Conservation (phyloP, 2,113 vertebrate species). For the Rhegmatorhina hoffmannsi region DNA sequence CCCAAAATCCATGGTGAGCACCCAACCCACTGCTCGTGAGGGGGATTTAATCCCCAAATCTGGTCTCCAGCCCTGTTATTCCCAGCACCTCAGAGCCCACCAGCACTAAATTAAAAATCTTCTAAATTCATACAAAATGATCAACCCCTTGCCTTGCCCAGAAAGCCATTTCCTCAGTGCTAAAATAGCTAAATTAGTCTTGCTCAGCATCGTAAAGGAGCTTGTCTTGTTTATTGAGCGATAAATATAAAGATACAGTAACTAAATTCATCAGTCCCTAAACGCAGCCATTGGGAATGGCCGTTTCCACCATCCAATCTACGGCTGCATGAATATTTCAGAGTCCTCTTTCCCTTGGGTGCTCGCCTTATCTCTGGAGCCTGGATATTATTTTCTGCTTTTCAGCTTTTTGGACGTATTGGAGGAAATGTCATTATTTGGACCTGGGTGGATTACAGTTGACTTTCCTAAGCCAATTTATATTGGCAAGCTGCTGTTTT, state of each 20-base stretch:
- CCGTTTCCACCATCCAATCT: constrained; percentile 58
- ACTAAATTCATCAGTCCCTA: constrained; percentile 68
- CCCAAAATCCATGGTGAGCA: not conserved
- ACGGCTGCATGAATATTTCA: constrained; percentile 64
- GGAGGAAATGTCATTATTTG: constrained; percentile 70
- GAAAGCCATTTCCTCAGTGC: constrained; percentile 5
- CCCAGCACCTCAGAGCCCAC: not conserved
- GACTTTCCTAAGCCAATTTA: constrained; percentile 69
- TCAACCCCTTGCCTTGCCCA: not conserved
- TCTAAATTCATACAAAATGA: not conserved
- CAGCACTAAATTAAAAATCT: not conserved
- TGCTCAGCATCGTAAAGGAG: not conserved
- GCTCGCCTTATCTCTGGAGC: constrained; percentile 60
- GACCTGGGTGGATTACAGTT: constrained; percentile 63
- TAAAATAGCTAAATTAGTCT: constrained; percentile 56
- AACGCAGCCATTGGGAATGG: constrained; percentile 40
- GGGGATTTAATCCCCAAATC: not conserved
- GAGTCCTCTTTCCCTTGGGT: constrained; percentile 27
- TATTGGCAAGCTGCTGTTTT: constrained; percentile 69
- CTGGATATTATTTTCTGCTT: constrained; percentile 69
- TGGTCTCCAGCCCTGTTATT: not conserved
- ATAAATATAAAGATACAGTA: constrained; percentile 66
- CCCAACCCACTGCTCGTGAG: fast-evolving
- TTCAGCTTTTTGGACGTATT: constrained; percentile 62
- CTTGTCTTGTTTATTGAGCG: constrained; percentile 64